These are phyloP conservation scores for Drosophila neutralis DNA, from an alignment of 2,888 invertebrate species.

Conservation along the genomic window DNA sequence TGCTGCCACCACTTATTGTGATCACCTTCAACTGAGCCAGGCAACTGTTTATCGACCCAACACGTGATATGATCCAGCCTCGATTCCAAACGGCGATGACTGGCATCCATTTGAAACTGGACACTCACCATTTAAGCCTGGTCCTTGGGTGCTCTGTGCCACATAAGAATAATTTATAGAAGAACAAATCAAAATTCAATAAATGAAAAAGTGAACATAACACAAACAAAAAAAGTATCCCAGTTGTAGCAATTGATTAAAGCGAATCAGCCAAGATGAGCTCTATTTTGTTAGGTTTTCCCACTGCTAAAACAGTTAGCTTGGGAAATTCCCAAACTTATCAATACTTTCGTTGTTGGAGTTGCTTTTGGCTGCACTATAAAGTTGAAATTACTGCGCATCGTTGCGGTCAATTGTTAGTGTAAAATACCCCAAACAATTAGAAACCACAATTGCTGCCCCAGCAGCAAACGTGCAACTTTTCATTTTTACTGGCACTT, in stretches of 20 bases:
- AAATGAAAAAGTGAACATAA: not conserved
- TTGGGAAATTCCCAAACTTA: conserved; percentile 24
- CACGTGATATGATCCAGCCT: no score
- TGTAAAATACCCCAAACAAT: conserved; percentile 76
- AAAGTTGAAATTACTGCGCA: conserved; percentile 68
- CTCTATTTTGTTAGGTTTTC: not conserved
- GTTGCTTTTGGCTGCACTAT: conserved; percentile 4
- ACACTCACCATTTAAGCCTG: conserved; percentile 31
- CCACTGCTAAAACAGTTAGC: not conserved
- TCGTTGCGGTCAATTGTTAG: conserved; percentile 76
- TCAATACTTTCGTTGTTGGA: conserved; percentile 36
- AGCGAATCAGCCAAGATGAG: not conserved
- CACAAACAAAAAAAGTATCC: not conserved
- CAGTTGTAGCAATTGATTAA: not conserved
- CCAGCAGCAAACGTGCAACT: conserved; percentile 63
- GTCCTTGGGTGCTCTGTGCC: not conserved
- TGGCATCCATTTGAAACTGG: conserved; percentile 12
- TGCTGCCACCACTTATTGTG: conserved; percentile 1
- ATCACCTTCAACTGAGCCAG: not conserved
- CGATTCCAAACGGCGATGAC: conserved; percentile 9
- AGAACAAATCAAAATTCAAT: not conserved
- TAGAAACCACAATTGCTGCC: conserved; percentile 75
- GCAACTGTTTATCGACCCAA: not conserved
- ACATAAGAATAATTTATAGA: not conserved
- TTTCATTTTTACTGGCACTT: conserved; percentile 73